These are phyloP conservation scores for Carabus problematicus DNA, from an alignment of 2,888 invertebrate species.

Conservation along the genomic window DNA sequence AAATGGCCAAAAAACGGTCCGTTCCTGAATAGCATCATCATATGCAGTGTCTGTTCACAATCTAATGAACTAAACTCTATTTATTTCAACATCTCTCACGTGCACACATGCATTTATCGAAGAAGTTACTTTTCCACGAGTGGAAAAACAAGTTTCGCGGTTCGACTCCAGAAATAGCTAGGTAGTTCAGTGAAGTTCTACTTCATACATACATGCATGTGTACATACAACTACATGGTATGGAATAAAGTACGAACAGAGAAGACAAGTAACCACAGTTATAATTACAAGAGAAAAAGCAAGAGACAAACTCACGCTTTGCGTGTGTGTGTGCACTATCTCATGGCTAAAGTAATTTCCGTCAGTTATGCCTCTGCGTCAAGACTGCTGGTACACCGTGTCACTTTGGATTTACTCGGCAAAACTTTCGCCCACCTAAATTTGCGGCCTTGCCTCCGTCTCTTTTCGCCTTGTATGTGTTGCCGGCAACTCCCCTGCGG, in stretches of 20 bases:
- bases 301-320: not conserved
- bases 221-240: too few relatives aligned
- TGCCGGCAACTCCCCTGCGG: not conserved
- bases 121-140: too few relatives aligned
- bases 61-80: too few relatives aligned
- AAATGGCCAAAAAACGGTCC: too few relatives aligned
- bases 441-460: conserved; percentile 19
- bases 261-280: not conserved
- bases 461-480: not conserved
- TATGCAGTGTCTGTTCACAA: too few relatives aligned
- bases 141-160: too few relatives aligned
- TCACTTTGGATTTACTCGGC: conserved; percentile 28
- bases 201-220: too few relatives aligned
- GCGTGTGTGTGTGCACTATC: not conserved
- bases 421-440: conserved; percentile 32
- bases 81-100: too few relatives aligned
- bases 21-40: too few relatives aligned
- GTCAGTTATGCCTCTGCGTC: conserved; percentile 24
- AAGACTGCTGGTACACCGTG: conserved; percentile 13
- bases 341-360: conserved; percentile 34
- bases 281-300: conserved; percentile 4
- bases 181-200: too few relatives aligned
- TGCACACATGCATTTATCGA: too few relatives aligned
- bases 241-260: not conserved
- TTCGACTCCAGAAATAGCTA: too few relatives aligned